Conservation (phyloP, 2,113 vertebrate species). For the Astatoreochromis straeleni region DNA sequence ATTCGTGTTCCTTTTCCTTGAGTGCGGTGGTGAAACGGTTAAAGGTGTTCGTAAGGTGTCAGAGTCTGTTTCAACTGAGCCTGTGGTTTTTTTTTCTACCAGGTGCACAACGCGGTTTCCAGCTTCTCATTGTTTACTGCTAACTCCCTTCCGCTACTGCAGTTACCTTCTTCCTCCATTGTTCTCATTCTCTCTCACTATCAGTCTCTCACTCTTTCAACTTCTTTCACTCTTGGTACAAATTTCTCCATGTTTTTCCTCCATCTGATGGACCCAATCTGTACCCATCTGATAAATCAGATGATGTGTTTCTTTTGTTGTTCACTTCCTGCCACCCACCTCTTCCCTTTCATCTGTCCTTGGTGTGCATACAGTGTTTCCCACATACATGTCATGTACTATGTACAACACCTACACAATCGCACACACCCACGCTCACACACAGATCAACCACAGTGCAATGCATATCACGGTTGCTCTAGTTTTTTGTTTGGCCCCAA, state of each 20-base stretch:
- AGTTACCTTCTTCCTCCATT: slow-evolving; percentile 45
- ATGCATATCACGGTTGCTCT: slow-evolving; percentile 40
- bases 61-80: slow-evolving; percentile 62
- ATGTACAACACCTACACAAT: slow-evolving; percentile 32
- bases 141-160: slow-evolving; percentile 72
- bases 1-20: slow-evolving; percentile 16
- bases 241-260: neutral
- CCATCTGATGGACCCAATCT: slow-evolving; percentile 3
- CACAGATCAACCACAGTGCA: slow-evolving; percentile 12
- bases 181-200: slow-evolving; percentile 31
- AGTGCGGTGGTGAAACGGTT: slow-evolving; percentile 58
- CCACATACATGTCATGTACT: slow-evolving; percentile 46
- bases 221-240: slow-evolving; percentile 26
- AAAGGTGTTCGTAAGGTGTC: slow-evolving; percentile 56
- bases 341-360: slow-evolving; percentile 56
- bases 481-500: slow-evolving; percentile 32
- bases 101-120: slow-evolving; percentile 82
- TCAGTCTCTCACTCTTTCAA: slow-evolving; percentile 50
- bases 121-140: slow-evolving; percentile 79
- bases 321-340: slow-evolving; percentile 57
- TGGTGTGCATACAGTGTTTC: slow-evolving; percentile 50
- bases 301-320: slow-evolving; percentile 49
- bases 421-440: neutral
- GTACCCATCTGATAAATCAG: slow-evolving; percentile 45
- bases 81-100: slow-evolving; percentile 69